Evolutionary conservation across 1,140 invertebrate species (phyloP), one percentile per base, ranked within the genome.

Genomic region (Hycleus phaleratus): DNA sequence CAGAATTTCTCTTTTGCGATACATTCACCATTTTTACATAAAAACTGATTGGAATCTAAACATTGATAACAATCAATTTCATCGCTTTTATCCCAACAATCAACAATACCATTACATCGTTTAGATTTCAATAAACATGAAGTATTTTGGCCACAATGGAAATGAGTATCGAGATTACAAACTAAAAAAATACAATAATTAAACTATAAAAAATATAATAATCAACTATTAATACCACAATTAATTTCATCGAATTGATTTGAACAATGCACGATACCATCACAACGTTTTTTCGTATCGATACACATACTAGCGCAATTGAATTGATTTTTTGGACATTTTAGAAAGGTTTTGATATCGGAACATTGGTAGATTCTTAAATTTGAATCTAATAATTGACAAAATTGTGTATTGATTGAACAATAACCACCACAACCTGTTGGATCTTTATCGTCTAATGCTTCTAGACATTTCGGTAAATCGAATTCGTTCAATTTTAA

Each of bases 71-170:
- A 90, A 68, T 87, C 85, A n/a, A 82, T 73, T 78, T 91, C 89
- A 72, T 91, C 89, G 39, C 78, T 78, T 12, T 84, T 86, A 71
- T 90, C 88, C 85, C 86, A 89, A 67, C 88, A 91, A 70, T 91
- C 87, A 46, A 87, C 80, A 51, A 82, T 76, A 32, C 85, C 84
- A 72, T 91, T 82, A 71, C 88, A 91, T 59, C 79, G 78, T 69
- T 83, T 83, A 10, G 73, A 78, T 49, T 82, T 77, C 11, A 83
- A 77, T 55, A 91, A 77, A 72, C 88, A 91, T 38, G 86, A 88
- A 58, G 86, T 88, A 50, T 81, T 78, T 63, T 87, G 85, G 43
- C 86, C 84, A 69, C 88, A 91, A 43, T 85, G 85, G 68, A 91
- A 90, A 71, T 87, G 80, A 51, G 81, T 85, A 9, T 78, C 72